Conservation (phyloP, 1,140 invertebrate species). For the Ectropis grisescens region DNA sequence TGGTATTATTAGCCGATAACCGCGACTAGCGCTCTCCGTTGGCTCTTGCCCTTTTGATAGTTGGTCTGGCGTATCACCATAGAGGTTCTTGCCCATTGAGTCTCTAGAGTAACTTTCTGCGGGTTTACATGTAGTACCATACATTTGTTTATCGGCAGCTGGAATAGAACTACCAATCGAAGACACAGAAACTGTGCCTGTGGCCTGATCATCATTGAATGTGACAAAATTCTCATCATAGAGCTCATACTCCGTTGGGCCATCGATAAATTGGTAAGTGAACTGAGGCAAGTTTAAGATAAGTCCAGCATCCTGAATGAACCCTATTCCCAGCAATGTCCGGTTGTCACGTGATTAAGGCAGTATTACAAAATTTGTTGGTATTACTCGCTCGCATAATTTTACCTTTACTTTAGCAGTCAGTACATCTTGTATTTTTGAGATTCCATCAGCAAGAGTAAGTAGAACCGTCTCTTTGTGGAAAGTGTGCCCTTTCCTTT, state of each 20-base stretch:
- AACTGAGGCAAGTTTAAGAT: neutral
- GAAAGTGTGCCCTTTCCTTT: neutral
- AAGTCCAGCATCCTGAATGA: constrained; percentile 1
- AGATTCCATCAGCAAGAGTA: neutral
- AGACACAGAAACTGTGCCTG: too few relatives aligned
- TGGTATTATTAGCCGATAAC: too few relatives aligned
- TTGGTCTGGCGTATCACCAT: too few relatives aligned
- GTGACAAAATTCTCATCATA: constrained; percentile 3
- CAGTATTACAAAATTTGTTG: neutral
- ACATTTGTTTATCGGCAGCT: too few relatives aligned
- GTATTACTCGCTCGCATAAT: neutral
- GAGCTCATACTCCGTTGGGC: constrained; percentile 1
- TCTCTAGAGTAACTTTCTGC: too few relatives aligned
- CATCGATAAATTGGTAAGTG: constrained; percentile 6
- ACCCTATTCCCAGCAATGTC: constrained; percentile 1
- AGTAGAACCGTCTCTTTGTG: neutral
- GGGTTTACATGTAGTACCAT: too few relatives aligned
- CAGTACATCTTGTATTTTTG: neutral
- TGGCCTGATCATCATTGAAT: neutral
- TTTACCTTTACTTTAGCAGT: neutral
- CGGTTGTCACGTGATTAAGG: constrained; percentile 1
- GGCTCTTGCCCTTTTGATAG: too few relatives aligned
- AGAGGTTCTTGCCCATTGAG: too few relatives aligned
- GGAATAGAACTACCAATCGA: too few relatives aligned
- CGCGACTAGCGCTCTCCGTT: too few relatives aligned